These are phyloP conservation scores for Denticeps clupeoides DNA, from an alignment of 2,797 vertebrate genomes.

Conservation along the genomic window DNA sequence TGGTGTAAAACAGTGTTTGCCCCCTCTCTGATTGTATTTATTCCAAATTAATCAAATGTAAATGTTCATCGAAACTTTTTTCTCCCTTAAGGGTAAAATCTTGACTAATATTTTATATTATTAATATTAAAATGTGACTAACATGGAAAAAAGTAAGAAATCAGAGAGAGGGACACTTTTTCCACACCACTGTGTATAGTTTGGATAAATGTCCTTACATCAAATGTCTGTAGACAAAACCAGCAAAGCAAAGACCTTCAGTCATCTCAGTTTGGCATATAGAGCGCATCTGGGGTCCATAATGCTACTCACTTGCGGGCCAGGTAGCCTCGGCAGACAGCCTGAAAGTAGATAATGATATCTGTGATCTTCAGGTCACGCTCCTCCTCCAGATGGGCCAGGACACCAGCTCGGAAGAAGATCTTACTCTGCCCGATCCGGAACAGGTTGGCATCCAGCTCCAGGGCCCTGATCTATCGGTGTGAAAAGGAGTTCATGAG, in stretches of 20 bases:
- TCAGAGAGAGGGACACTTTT: too few relatives aligned
- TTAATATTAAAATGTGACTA: too few relatives aligned
- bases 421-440: conserved; percentile 98
- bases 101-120: too few relatives aligned
- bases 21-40: too few relatives aligned
- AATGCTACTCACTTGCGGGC: conserved; percentile 78
- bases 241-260: not conserved
- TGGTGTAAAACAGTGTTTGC: too few relatives aligned
- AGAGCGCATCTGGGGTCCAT: not conserved
- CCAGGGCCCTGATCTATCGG: conserved; percentile 78
- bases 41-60: too few relatives aligned
- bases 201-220: too few relatives aligned
- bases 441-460: conserved; percentile 88
- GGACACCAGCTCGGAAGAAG: conserved; percentile 91
- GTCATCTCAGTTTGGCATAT: not conserved
- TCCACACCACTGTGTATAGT: too few relatives aligned
- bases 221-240: too few relatives aligned
- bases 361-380: conserved; percentile 94
- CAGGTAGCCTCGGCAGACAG: conserved; percentile 86
- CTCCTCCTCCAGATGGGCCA: conserved; percentile 94
- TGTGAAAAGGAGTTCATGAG: not conserved
- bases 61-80: too few relatives aligned
- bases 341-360: conserved; percentile 96
- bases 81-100: too few relatives aligned
- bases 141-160: too few relatives aligned